A percentile compares a stretch with the other conserved stretches of the same genome.
These are phyloP conservation scores for Ligdia adustata DNA, from an alignment of 2,888 invertebrate species.

Conservation along the genomic window DNA sequence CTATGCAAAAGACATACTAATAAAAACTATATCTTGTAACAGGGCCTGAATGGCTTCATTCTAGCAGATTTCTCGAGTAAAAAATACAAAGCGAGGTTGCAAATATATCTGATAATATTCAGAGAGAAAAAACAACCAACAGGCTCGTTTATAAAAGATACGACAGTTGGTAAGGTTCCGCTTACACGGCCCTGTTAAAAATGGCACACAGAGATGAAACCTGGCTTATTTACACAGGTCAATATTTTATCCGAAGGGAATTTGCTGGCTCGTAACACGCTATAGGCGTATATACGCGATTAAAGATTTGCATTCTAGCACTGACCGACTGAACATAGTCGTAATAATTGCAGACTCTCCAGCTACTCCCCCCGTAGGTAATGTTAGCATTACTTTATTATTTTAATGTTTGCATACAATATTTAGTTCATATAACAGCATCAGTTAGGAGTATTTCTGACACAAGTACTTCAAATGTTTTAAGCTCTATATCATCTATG, in stretches of 20 bases:
- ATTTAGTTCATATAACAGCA: too few species aligned
- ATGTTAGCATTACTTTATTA: too few species aligned
- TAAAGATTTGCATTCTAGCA: conserved; percentile 28
- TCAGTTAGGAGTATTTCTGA: too few species aligned
- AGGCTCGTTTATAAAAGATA: background rate
- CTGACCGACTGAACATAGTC: conserved; percentile 23
- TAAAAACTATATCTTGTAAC: too few species aligned
- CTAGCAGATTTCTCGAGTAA: background rate
- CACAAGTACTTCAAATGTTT: too few species aligned
- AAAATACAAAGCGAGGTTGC: background rate
- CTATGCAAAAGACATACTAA: background rate
- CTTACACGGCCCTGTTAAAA: background rate
- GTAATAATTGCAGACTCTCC: conserved; percentile 13
- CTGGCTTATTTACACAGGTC: conserved; percentile 25
- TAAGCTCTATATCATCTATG: too few species aligned
- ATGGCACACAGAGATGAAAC: conserved; percentile 8
- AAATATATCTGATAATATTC: too few species aligned
- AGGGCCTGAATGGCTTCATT: background rate
- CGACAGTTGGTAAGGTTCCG: background rate
- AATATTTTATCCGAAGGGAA: conserved; percentile 27
- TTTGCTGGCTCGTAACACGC: conserved; percentile 28
- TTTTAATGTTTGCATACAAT: too few species aligned
- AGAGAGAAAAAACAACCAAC: too few species aligned
- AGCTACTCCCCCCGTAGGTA: too few species aligned
- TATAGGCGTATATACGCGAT: conserved; percentile 32